A percentile compares a stretch with the other conserved stretches of the same genome.
phyloP scores from a whole-genome alignment of 2,888 invertebrate species.

The Tortrix viridana region DNA sequence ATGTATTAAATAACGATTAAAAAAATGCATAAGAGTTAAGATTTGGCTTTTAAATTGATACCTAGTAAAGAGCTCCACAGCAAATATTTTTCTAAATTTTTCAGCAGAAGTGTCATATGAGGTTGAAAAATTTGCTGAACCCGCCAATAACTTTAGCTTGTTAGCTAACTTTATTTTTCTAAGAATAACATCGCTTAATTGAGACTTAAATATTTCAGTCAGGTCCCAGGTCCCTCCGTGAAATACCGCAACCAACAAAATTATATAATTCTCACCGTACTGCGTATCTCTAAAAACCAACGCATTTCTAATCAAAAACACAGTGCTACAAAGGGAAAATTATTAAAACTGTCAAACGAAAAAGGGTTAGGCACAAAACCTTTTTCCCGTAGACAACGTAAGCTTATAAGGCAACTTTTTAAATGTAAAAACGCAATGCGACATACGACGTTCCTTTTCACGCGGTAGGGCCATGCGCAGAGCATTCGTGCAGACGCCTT shows the following conservation, averaged over 20 bases:
- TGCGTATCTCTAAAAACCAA: slow-evolving; percentile 18
- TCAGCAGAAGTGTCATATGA: no score
- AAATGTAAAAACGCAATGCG: slow-evolving; percentile 77
- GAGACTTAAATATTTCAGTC: slow-evolving; percentile 13
- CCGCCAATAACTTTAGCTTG: no score
- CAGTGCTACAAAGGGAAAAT: slow-evolving; percentile 14
- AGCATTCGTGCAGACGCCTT: slow-evolving; percentile 64
- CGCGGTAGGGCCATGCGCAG: slow-evolving; percentile 72
- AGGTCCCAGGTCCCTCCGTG: not conserved
- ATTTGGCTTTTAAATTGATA: no score
- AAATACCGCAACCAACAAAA: slow-evolving; percentile 30
- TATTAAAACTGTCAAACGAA: slow-evolving; percentile 23
- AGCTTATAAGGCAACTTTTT: slow-evolving; percentile 59
- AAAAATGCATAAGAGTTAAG: no score
- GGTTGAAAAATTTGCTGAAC: no score
- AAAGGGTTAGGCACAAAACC: slow-evolving; percentile 6
- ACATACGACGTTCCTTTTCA: slow-evolving; percentile 73
- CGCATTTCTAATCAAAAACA: slow-evolving; percentile 23
- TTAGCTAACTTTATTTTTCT: no score
- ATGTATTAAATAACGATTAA: no score
- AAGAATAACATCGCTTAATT: not conserved
- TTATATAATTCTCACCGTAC: slow-evolving; percentile 25
- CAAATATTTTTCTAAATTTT: no score
- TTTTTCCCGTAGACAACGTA: slow-evolving; percentile 24
- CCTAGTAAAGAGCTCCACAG: no score